Evolutionary conservation across 2,113 vertebrate species (phyloP).

Genomic region (Piprites chloris): DNA sequence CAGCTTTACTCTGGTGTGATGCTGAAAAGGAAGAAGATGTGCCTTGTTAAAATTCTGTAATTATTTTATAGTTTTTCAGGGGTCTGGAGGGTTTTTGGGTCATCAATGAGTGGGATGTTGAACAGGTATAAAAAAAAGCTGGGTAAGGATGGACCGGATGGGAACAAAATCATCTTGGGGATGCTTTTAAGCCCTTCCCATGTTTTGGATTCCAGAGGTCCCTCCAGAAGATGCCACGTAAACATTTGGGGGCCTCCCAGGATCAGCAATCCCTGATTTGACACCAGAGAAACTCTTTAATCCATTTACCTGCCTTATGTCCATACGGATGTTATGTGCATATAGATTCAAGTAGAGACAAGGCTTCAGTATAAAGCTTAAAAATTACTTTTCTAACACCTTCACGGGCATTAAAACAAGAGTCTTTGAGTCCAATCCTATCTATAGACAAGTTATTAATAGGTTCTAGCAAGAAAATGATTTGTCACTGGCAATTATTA

Average conservation of each 20-base stretch:
- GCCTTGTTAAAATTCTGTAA: no score
- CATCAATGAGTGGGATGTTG: neutral
- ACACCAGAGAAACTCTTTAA: neutral
- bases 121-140: fast-evolving
- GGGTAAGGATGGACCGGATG: neutral
- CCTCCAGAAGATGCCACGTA: neutral
- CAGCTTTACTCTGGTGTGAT: neutral
- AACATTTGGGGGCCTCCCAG: neutral
- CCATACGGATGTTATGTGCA: neutral
- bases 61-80: neutral
- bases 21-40: neutral
- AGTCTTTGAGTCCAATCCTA: neutral
- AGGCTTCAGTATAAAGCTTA: neutral
- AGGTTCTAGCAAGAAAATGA: neutral
- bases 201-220: neutral
- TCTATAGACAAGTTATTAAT: neutral
- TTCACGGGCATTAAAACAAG: neutral
- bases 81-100: neutral
- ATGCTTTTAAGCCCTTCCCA: neutral
- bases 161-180: neutral
- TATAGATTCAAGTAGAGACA: neutral
- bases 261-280: neutral
- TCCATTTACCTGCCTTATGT: neutral
- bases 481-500: neutral
- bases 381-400: neutral